phyloP scores from a whole-genome alignment of 2,797 vertebrate species.

The Sebastes steindachneri region DNA sequence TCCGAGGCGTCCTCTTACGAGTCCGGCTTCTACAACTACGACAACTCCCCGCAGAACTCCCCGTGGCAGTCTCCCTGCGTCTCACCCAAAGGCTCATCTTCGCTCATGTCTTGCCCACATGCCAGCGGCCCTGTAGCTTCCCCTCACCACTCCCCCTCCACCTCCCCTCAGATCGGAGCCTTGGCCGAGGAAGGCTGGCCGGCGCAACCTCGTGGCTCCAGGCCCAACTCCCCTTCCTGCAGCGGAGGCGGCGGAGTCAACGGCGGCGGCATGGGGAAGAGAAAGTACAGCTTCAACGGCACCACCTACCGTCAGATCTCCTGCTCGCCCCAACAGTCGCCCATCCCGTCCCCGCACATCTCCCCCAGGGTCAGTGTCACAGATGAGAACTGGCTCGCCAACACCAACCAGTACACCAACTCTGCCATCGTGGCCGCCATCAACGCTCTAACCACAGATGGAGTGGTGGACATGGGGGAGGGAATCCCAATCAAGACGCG shows the following conservation, averaged over 20 bases:
- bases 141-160: slow-evolving; percentile 89
- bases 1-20: slow-evolving; percentile 97
- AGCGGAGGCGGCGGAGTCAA: slow-evolving; percentile 40
- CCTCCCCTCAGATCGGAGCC: slow-evolving; percentile 90
- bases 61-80: slow-evolving; percentile 98
- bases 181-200: slow-evolving; percentile 93
- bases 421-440: slow-evolving; percentile 97
- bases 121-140: slow-evolving; percentile 87
- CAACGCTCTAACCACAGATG: slow-evolving; percentile 96
- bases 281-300: slow-evolving; percentile 93
- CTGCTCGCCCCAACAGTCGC: slow-evolving; percentile 91
- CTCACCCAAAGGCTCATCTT: slow-evolving; percentile 90
- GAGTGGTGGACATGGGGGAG: slow-evolving; percentile 90
- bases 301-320: slow-evolving; percentile 83
- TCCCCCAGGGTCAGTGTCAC: slow-evolving; percentile 93
- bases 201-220: slow-evolving; percentile 82
- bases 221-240: slow-evolving; percentile 91
- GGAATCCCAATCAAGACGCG: slow-evolving; percentile 95
- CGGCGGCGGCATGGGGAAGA: slow-evolving; percentile 82
- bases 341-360: slow-evolving; percentile 89
- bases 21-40: slow-evolving; percentile 94
- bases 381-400: slow-evolving; percentile 92
- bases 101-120: slow-evolving; percentile 74
- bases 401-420: slow-evolving; percentile 97
- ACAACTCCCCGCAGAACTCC: slow-evolving; percentile 94